These are phyloP conservation scores for Xiphophorus couchianus DNA, from an alignment of 2,113 vertebrate species.

Conservation along the genomic window DNA sequence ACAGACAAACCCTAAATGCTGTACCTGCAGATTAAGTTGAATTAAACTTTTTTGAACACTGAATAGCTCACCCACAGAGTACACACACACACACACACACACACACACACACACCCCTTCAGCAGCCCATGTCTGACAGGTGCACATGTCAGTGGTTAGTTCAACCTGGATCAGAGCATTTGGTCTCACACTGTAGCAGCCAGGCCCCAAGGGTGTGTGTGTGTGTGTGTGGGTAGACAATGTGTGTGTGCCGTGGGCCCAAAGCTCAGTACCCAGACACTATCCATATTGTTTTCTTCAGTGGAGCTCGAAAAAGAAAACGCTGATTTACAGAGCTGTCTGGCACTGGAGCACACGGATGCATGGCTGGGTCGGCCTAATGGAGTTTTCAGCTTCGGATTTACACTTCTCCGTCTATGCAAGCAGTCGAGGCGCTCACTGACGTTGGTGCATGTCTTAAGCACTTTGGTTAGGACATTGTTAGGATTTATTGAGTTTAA, in stretches of 20 bases:
- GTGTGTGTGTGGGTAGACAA: slow-evolving; percentile 23
- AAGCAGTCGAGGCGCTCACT: slow-evolving; percentile 26
- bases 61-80: slow-evolving; percentile 18
- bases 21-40: neutral
- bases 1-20: neutral
- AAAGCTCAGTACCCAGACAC: slow-evolving; percentile 63
- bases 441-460: slow-evolving; percentile 13
- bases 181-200: slow-evolving; percentile 66
- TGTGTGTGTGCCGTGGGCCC: slow-evolving; percentile 50
- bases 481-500: slow-evolving; percentile 1
- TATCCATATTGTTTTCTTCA: slow-evolving; percentile 73
- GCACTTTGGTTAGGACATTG: neutral
- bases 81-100: slow-evolving; percentile 51
- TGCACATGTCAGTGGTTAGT: slow-evolving; percentile 72
- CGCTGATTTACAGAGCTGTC: slow-evolving; percentile 78
- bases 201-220: slow-evolving; percentile 45
- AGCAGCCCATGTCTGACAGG: slow-evolving; percentile 70
- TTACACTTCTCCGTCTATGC: slow-evolving; percentile 68
- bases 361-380: slow-evolving; percentile 74
- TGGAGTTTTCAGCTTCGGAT: slow-evolving; percentile 79
- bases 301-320: slow-evolving; percentile 62
- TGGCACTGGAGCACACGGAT: slow-evolving; percentile 67
- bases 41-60: neutral
- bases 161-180: slow-evolving; percentile 75
- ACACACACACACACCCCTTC: slow-evolving; percentile 53